These are phyloP conservation scores for Emmelina monodactyla DNA, from an alignment of 2,888 invertebrate species.

Conservation along the genomic window DNA sequence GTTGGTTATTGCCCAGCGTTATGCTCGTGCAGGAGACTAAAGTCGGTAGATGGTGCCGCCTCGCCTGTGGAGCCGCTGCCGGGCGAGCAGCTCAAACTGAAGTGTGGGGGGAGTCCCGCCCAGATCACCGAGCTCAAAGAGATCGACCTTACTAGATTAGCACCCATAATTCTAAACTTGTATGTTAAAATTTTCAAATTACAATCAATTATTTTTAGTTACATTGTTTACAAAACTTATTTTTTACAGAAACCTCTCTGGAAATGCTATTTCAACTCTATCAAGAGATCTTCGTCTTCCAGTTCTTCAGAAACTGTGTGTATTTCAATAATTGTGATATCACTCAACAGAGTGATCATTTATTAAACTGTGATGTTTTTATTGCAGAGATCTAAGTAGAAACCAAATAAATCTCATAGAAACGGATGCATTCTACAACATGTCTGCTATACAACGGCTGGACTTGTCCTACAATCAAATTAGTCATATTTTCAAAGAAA, in stretches of 20 bases:
- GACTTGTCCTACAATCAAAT: constrained; percentile 77
- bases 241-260: constrained; percentile 73
- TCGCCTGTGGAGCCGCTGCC: constrained; percentile 57
- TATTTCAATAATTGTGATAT: constrained; percentile 19
- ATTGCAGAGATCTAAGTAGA: constrained; percentile 77
- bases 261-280: constrained; percentile 67
- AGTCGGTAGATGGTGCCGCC: constrained; percentile 54
- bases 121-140: constrained; percentile 68
- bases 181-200: constrained; percentile 45
- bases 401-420: constrained; percentile 79
- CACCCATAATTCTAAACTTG: constrained; percentile 70
- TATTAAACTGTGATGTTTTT: too few species aligned
- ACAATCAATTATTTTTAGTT: constrained; percentile 13
- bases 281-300: constrained; percentile 70
- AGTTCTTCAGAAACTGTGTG: constrained; percentile 76
- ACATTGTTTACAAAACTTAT: too few species aligned
- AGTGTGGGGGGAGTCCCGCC: constrained; percentile 68
- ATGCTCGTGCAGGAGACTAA: constrained; percentile 66
- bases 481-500: constrained; percentile 70
- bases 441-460: constrained; percentile 73
- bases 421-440: constrained; percentile 76
- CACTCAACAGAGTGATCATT: too few species aligned
- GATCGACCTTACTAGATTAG: constrained; percentile 68
- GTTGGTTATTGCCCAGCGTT: constrained; percentile 49
- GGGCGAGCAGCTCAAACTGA: constrained; percentile 67